Evolutionary conservation across 2,888 invertebrate genomes (phyloP), one percentile per base, ranked within the genome.

Genomic region (Carcina quercana): DNA sequence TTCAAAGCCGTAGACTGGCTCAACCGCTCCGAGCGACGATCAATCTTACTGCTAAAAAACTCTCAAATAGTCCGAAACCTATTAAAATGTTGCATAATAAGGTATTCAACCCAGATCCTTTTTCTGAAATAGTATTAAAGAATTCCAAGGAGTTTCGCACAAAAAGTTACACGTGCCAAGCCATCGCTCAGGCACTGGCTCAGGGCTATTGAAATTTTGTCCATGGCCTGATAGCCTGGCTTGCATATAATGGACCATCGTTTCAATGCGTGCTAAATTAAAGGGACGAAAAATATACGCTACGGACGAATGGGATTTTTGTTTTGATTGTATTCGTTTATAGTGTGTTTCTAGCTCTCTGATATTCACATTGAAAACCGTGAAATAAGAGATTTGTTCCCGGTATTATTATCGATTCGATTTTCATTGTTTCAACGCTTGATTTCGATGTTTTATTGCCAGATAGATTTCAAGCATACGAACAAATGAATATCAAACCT

Each of bases 161-260:
- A 82, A 79, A 82, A 82, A 82, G 71, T 73, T 79, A 80, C 82
- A 82, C 80, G 80, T 80, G 82, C 74, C 76, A 56, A n/a, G 42
- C 50, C 64, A 50, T n/a, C n/a, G 50, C 62, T 69, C 66, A 63
- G 71, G n/a, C n/a, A n/a, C n/a, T 67, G 70, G 73, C 79, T 73
- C 50, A 56, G 59, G 72, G 80, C 79, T 66, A 80, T 82, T 80
- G 75, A 76, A 75, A 73, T 73, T 74, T 79, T 72, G 74, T 57
- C 67, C 71, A 65, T 61, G 71, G 67, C 58, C 59, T 53, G 51
- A 58, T 61, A 48, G 58, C 48, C 58, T 59, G 60, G 52, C 62
- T 63, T 72, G 66, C 71, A 72, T 71, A 73, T 74, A 76, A 75
- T 74, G 54, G 69, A 58, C 57, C 64, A 66, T 71, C 69, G 70